These are phyloP conservation scores for Cyclophora albipunctata DNA, from an alignment of 2,888 invertebrate genomes.

Conservation along the genomic window DNA sequence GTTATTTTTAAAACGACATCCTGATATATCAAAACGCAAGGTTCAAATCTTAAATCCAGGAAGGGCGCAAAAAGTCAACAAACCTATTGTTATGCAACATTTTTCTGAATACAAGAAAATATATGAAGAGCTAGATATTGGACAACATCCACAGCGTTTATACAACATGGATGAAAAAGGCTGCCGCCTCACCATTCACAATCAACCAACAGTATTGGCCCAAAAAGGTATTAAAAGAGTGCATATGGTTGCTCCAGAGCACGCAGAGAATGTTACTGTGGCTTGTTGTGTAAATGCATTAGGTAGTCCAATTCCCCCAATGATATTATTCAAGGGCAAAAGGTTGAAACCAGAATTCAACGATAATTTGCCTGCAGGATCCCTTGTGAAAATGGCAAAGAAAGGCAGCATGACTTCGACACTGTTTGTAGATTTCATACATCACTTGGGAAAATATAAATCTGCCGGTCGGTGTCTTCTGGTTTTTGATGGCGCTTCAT, in stretches of 20 bases:
- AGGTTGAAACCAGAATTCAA: neutral
- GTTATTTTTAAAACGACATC: too few relatives aligned
- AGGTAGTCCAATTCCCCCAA: neutral
- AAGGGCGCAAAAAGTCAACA: conserved; percentile 6
- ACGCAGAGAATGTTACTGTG: conserved; percentile 1
- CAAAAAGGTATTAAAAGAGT: neutral
- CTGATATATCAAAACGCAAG: conserved; percentile 2
- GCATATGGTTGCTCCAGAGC: neutral
- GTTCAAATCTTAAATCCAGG: conserved; percentile 5
- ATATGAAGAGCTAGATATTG: neutral
- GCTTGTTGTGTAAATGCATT: conserved; percentile 1
- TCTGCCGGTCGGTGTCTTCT: conserved; percentile 7
- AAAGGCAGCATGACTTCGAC: conserved; percentile 13
- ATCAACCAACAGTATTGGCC: neutral
- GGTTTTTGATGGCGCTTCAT: conserved; percentile 14
- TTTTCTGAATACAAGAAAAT: neutral
- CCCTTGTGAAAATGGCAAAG: conserved; percentile 15
- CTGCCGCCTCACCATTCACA: neutral
- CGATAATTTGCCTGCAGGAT: conserved; percentile 10
- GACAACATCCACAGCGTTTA: neutral
- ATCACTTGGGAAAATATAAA: conserved; percentile 12
- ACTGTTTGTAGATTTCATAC: neutral
- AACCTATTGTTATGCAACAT: conserved; percentile 4
- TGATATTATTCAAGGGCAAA: conserved; percentile 3
- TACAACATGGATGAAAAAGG: neutral